phyloP scores from a whole-genome alignment of 1,140 invertebrate species.

The Polypedilum pembai region DNA sequence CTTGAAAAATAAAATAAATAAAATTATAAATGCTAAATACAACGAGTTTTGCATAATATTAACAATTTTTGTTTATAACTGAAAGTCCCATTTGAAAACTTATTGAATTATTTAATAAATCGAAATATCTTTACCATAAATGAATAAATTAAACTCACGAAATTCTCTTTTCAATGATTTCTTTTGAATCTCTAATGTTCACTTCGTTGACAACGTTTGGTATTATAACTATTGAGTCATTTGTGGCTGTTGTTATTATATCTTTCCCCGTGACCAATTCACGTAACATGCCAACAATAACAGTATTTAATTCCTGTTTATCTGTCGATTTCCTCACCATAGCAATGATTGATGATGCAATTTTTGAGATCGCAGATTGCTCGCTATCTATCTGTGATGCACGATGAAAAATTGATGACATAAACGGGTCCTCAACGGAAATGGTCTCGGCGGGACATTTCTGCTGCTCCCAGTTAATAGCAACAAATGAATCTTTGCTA shows the following conservation, averaged over 20 bases:
- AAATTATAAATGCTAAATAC: too few species aligned
- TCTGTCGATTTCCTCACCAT: neutral
- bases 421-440: neutral
- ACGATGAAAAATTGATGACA: neutral
- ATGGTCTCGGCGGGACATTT: neutral
- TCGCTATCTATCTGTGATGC: neutral
- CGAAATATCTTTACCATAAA: too few species aligned
- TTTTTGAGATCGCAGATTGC: neutral
- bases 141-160: neutral
- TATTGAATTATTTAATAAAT: too few species aligned
- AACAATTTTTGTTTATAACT: too few species aligned
- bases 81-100: too few species aligned
- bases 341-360: slow-evolving; percentile 20
- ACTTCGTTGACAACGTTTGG: neutral
- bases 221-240: neutral
- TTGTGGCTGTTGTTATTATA: neutral
- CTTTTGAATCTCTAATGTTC: neutral
- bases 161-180: neutral
- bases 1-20: too few species aligned
- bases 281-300: neutral
- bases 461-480: neutral
- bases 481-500: neutral
- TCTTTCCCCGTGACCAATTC: neutral
- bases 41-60: too few species aligned
- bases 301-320: neutral